Evolutionary conservation across 2,113 vertebrate species (phyloP).

Genomic region (Spermophilus dauricus): DNA sequence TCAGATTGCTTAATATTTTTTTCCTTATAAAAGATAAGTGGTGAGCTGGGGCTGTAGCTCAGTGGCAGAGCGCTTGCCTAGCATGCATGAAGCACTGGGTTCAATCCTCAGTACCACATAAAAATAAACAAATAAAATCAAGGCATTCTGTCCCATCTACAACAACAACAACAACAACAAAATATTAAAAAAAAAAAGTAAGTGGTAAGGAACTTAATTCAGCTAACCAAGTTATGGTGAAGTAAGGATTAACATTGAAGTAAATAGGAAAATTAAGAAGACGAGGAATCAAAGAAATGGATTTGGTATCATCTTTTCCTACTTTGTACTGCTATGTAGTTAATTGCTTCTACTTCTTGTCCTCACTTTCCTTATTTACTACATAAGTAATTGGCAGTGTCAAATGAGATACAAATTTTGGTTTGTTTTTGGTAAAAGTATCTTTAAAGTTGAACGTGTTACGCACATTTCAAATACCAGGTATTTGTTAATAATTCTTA

Average conservation of each 20-base stretch:
- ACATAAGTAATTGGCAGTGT: constrained; percentile 9
- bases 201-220: background rate
- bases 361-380: background rate
- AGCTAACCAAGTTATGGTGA: background rate
- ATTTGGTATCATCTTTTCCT: constrained; percentile 32
- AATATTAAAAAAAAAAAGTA: no score
- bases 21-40: constrained; percentile 50
- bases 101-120: no score
- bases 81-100: no score
- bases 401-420: background rate
- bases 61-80: no score
- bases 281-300: background rate
- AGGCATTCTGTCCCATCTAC: no score
- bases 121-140: no score
- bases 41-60: no score
- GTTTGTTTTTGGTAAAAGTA: constrained; percentile 18
- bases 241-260: background rate
- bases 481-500: constrained; percentile 2
- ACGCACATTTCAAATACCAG: background rate
- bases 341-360: background rate
- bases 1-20: background rate
- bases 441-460: constrained; percentile 33
- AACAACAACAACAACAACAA: no score
- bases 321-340: background rate
- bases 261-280: background rate